Conservation (phyloP, 2,797 vertebrate genomes). For the Alectoris magna region DNA sequence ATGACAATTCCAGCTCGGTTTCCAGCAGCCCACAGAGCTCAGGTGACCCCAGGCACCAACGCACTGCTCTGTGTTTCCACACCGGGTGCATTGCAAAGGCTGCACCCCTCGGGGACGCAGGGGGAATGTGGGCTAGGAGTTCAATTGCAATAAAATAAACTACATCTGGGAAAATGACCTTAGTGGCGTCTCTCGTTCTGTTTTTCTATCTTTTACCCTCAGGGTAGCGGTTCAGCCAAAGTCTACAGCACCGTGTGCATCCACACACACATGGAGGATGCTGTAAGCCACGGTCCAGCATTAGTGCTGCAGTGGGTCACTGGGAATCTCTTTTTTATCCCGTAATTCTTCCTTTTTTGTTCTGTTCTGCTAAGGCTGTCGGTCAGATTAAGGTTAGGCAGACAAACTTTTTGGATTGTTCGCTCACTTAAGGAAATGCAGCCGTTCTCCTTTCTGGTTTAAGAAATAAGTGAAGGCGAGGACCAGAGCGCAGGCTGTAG, state of each 20-base stretch:
- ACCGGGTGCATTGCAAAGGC: not conserved
- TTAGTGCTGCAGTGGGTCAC: not conserved
- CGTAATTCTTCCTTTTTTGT: slow-evolving; percentile 32
- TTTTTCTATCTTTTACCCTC: slow-evolving; percentile 5
- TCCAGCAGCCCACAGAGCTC: not conserved
- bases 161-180: slow-evolving; percentile 40
- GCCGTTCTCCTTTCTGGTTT: not conserved
- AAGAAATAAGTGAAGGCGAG: not conserved
- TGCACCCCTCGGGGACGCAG: not conserved
- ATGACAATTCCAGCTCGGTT: not conserved
- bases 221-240: slow-evolving; percentile 6
- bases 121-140: not conserved
- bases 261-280: not conserved
- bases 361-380: not conserved
- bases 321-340: not conserved
- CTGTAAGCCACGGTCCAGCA: accelerated
- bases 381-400: slow-evolving; percentile 30
- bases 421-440: not conserved
- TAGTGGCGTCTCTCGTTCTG: not conserved
- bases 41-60: accelerated
- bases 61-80: not conserved
- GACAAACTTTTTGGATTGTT: not conserved
- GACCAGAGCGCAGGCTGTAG: not conserved
- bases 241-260: not conserved
- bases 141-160: slow-evolving; percentile 8